phyloP scores from a whole-genome alignment of 2,797 vertebrate genomes.

The Phataginus tetradactyla region DNA sequence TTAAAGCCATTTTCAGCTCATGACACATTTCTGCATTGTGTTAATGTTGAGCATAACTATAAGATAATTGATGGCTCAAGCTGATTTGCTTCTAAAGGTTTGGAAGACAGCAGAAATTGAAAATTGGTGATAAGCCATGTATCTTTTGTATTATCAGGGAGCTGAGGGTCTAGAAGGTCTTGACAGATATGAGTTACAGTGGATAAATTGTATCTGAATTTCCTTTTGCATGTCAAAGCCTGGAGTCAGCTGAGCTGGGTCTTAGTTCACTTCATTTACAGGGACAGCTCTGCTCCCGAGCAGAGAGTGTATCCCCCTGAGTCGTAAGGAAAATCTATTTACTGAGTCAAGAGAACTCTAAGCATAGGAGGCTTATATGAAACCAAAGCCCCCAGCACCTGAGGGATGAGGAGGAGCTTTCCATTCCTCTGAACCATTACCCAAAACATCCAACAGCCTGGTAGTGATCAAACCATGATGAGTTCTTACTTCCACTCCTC shows the following conservation, averaged over 20 bases:
- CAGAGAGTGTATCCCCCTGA: background rate
- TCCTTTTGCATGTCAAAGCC: background rate
- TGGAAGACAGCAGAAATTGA: background rate
- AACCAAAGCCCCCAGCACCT: background rate
- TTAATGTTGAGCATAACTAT: background rate
- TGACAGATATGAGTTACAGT: background rate
- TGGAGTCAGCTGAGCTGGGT: constrained; percentile 9
- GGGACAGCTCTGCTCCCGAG: background rate
- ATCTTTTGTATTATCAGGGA: background rate
- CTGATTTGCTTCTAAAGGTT: background rate
- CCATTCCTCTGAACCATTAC: background rate
- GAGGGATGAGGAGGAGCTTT: background rate
- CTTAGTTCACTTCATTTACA: background rate
- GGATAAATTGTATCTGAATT: constrained; percentile 55
- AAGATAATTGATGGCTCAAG: background rate
- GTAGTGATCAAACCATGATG: background rate
- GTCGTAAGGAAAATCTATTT: background rate
- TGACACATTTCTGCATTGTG: background rate
- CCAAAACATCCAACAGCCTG: background rate
- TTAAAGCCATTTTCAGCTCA: constrained; percentile 20
- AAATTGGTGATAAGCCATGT: background rate
- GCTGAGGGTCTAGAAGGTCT: constrained; percentile 37
- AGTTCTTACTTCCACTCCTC: background rate
- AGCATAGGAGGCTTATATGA: background rate
- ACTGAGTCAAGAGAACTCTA: background rate